Evolutionary conservation across 2,888 invertebrate species (phyloP).

Genomic region (Nemotelus nigrinus): DNA sequence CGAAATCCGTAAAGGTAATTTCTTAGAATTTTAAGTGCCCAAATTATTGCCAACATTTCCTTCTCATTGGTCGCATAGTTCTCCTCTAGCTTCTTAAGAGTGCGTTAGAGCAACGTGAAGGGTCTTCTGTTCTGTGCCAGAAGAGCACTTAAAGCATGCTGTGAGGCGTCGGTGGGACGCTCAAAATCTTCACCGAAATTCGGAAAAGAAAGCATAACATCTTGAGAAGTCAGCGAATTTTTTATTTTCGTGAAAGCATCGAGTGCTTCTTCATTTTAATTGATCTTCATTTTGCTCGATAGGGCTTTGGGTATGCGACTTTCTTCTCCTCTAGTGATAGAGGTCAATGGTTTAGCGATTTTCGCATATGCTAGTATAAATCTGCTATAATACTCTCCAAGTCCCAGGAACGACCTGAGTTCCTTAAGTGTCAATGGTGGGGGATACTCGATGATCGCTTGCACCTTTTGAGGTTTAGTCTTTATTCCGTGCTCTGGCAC

Average conservation of each 20-base stretch:
- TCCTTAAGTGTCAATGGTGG: too few relatives aligned
- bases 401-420: too few relatives aligned
- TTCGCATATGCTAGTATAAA: too few relatives aligned
- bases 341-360: slow-evolving; percentile 51
- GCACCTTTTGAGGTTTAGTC: too few relatives aligned
- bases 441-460: too few relatives aligned
- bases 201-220: slow-evolving; percentile 52
- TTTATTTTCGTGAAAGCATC: slow-evolving; percentile 39
- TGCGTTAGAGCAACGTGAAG: slow-evolving; percentile 57
- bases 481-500: too few relatives aligned
- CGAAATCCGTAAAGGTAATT: slow-evolving; percentile 55
- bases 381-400: too few relatives aligned
- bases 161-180: slow-evolving; percentile 57
- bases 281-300: slow-evolving; percentile 27
- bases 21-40: too few relatives aligned
- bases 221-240: slow-evolving; percentile 44
- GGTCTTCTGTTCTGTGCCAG: slow-evolving; percentile 55
- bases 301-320: slow-evolving; percentile 48
- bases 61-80: slow-evolving; percentile 13
- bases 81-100: slow-evolving; percentile 53
- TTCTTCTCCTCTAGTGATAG: slow-evolving; percentile 49
- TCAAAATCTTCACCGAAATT: slow-evolving; percentile 57
- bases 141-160: slow-evolving; percentile 55
- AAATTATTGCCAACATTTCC: too few relatives aligned
- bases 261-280: too few relatives aligned